phyloP scores from a whole-genome alignment of 2,888 invertebrate genomes.

The Deladenus siricidicola region DNA sequence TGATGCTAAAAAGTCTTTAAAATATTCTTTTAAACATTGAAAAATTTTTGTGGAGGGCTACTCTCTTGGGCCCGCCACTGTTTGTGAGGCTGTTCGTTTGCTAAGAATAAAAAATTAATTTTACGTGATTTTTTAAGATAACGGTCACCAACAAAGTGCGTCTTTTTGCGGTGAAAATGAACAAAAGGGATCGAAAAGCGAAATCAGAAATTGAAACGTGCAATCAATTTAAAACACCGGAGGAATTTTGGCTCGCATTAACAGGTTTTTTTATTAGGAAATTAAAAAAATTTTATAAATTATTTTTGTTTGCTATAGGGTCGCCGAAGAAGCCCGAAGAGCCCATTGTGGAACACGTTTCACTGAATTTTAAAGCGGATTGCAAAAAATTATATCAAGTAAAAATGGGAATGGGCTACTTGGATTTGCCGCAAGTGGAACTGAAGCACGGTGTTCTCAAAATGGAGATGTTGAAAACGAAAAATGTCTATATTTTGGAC shows the following conservation, averaged over 20 bases:
- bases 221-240: slow-evolving; percentile 71
- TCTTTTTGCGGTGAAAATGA: slow-evolving; percentile 91
- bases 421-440: slow-evolving; percentile 82
- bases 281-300: no score
- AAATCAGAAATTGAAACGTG: slow-evolving; percentile 80
- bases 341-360: slow-evolving; percentile 62
- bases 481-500: slow-evolving; percentile 84
- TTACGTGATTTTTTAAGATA: slow-evolving; percentile 27
- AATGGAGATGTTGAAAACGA: slow-evolving; percentile 70
- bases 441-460: slow-evolving; percentile 38
- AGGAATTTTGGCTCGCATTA: slow-evolving; percentile 74
- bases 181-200: slow-evolving; percentile 93
- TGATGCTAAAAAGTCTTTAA: no score
- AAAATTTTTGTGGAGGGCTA: no score
- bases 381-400: slow-evolving; percentile 62
- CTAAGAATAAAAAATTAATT: not conserved
- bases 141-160: slow-evolving; percentile 57
- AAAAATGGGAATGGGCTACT: slow-evolving; percentile 92
- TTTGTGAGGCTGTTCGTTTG: not conserved
- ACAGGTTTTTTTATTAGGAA: slow-evolving; percentile 29
- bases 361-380: slow-evolving; percentile 40
- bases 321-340: slow-evolving; percentile 22
- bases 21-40: no score
- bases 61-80: not conserved
- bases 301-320: slow-evolving; percentile 8